Base-by-base conservation (phyloP, 2,888 invertebrate species). In the Portevinia maculata region DNA sequence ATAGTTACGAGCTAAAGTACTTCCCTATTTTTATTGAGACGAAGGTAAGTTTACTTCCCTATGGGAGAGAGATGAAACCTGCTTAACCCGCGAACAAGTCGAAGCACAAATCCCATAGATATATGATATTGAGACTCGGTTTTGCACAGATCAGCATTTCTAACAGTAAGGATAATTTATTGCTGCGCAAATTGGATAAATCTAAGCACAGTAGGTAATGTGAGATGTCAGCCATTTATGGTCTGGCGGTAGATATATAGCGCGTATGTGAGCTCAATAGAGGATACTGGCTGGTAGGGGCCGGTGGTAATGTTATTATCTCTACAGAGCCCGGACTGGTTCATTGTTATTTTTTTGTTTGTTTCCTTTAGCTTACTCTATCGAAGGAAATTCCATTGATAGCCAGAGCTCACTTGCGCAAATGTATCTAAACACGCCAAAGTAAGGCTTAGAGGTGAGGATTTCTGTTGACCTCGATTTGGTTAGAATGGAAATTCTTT, bases 81-180 rank as follows among this genome's bases (percentile, higher is more conserved):
- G 78, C 62, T 64, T 52, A 67, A 62, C 70, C 55, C 37, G 55
- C 30, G 28, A 59, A 28, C 69, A 64, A 64, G 64, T 64, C 64
- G 64, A 62, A 71, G 50, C 50, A 53, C 30, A 69, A 60, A 46
- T 37, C 52, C 30, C 65, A 52, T 57, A 57, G 55, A 24, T 48
- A 62, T 11, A 11, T 21, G 28, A 39, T 37, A 65, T 53, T 21
- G 44, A 44, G 17, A 44, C 19, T 39, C 5, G 6, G 28, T 44
- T 53, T 6, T 7, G 28, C 46, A 28, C 19, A n/a, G 24, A 44
- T 17, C 48, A 50, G 53, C 53, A 59, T 50, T 73, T 46, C 65
- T 78, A 78, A 78, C 78, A 64, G 78, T 78, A 78, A 71, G 81
- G 81, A 81, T 81, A 81, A 81, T 81, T 75, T 81, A 81, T 81